A percentile compares a stretch with the other conserved stretches of the same genome.
Evolutionary conservation across 2,797 vertebrate species (phyloP).

Genomic region (Simalia tracyae): DNA sequence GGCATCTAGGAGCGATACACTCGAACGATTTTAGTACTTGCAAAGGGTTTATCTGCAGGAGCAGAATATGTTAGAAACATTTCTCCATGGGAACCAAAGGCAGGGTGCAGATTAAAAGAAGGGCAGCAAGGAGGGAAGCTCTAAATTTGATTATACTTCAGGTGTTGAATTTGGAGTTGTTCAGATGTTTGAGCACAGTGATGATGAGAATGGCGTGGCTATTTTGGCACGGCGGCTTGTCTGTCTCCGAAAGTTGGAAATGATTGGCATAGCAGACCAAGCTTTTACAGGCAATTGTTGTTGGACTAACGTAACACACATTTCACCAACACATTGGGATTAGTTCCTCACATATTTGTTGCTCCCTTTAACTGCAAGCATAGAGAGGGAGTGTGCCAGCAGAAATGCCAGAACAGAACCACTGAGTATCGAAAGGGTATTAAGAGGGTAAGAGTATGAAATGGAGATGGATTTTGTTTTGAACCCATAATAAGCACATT

Average conservation of each 20-base stretch:
- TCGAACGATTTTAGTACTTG: conserved; percentile 1
- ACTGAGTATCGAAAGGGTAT: no score
- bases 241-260: background rate
- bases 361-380: background rate
- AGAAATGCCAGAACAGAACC: background rate
- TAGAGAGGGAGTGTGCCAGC: background rate
- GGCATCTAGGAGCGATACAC: background rate
- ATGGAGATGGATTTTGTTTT: no score
- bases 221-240: background rate
- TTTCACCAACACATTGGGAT: background rate
- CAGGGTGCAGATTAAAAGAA: background rate
- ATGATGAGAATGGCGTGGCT: background rate
- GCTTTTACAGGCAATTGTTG: background rate
- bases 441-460: no score
- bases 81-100: background rate
- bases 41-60: conserved; percentile 1
- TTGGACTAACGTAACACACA: no score
- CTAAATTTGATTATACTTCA: background rate
- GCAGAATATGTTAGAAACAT: background rate
- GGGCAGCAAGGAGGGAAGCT: background rate
- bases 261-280: background rate
- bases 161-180: background rate
- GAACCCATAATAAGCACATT: no score
- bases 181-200: background rate
- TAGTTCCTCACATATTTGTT: background rate